Evolutionary conservation across 2,888 invertebrate genomes (phyloP).

Genomic region (Cataglyphis altisquamis): DNA sequence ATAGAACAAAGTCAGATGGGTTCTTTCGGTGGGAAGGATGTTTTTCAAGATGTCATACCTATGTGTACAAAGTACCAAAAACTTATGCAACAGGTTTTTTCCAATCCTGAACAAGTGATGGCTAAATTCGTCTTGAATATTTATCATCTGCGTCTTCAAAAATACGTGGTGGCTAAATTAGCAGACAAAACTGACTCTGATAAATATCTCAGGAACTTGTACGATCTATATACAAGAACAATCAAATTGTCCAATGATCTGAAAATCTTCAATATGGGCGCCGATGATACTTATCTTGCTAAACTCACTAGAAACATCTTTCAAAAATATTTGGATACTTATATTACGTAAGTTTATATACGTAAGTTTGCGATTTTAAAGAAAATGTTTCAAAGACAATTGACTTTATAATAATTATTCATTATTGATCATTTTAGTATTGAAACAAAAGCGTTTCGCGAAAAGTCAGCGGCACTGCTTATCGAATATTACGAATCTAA

Average conservation of each 20-base stretch:
- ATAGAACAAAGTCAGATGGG: slow-evolving; percentile 98
- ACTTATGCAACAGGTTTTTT: slow-evolving; percentile 95
- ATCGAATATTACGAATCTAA: slow-evolving; percentile 96
- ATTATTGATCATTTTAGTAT: slow-evolving; percentile 85
- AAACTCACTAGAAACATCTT: slow-evolving; percentile 94
- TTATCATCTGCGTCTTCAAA: slow-evolving; percentile 95
- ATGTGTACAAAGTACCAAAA: slow-evolving; percentile 95
- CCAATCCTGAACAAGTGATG: slow-evolving; percentile 98
- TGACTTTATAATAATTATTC: background rate
- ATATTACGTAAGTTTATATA: slow-evolving; percentile 89
- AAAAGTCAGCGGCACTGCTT: slow-evolving; percentile 91
- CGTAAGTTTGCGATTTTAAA: slow-evolving; percentile 84
- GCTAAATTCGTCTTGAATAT: slow-evolving; percentile 98
- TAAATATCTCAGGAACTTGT: slow-evolving; percentile 95
- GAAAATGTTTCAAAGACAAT: background rate
- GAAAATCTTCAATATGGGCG: slow-evolving; percentile 92
- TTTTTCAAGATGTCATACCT: slow-evolving; percentile 96
- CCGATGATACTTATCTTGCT: slow-evolving; percentile 92
- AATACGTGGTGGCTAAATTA: slow-evolving; percentile 94
- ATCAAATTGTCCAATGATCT: slow-evolving; percentile 92
- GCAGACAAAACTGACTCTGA: slow-evolving; percentile 94
- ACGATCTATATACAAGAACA: slow-evolving; percentile 96
- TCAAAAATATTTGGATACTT: slow-evolving; percentile 92
- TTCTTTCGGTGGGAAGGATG: slow-evolving; percentile 94
- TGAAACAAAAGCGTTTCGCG: slow-evolving; percentile 93